These are phyloP conservation scores for Cotesia chilonis DNA, from an alignment of 1,140 invertebrate species.

Conservation along the genomic window DNA sequence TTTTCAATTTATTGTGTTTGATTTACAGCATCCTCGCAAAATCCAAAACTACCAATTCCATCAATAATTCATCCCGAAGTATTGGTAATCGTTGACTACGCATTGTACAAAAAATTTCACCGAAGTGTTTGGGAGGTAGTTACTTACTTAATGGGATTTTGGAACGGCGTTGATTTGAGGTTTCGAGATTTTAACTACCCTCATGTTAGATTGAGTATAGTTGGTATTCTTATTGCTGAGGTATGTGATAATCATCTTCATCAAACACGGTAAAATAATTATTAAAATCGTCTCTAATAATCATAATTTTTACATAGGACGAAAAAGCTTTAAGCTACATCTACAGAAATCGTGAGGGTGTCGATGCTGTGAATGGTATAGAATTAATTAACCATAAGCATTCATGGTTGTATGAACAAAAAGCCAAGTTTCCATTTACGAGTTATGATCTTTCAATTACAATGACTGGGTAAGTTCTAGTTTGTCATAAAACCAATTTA, in stretches of 20 bases:
- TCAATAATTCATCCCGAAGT: slow-evolving; percentile 1
- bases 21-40: too few species aligned
- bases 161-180: slow-evolving; percentile 41
- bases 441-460: background rate
- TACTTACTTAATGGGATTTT: slow-evolving; percentile 35
- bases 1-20: too few species aligned
- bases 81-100: background rate
- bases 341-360: too few species aligned
- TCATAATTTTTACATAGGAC: too few species aligned
- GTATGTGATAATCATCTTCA: slow-evolving; percentile 17
- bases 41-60: too few species aligned
- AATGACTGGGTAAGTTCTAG: background rate
- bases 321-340: too few species aligned
- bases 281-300: too few species aligned
- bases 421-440: background rate
- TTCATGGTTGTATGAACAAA: background rate
- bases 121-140: background rate
- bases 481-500: background rate
- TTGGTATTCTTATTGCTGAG: slow-evolving; percentile 37
- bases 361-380: background rate
- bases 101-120: background rate
- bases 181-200: slow-evolving; percentile 33
- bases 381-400: slow-evolving; percentile 1
- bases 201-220: slow-evolving; percentile 35
- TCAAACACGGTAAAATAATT: too few species aligned